Percentiles rank a stretch among this genome's conserved stretches.
These are phyloP conservation scores for Meteorus sp. DNA, from an alignment of 1,140 invertebrate genomes.

Conservation along the genomic window DNA sequence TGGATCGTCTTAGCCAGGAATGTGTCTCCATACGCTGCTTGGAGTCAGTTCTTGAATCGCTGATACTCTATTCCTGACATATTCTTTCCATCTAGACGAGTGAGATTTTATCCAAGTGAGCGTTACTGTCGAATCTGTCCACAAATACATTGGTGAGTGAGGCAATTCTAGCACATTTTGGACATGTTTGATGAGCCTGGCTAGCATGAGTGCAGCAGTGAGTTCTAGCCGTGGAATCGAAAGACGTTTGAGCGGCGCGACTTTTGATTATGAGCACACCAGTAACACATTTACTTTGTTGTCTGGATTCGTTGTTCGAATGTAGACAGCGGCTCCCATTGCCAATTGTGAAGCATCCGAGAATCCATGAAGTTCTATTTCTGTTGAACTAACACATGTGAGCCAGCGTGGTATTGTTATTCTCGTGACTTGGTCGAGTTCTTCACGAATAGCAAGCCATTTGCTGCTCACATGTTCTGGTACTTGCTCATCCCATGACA, in stretches of 20 bases:
- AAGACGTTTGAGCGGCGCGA: constrained; percentile 9
- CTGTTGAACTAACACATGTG: background rate
- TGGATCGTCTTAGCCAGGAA: too few species aligned
- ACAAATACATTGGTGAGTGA: background rate
- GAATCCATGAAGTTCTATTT: constrained; percentile 29
- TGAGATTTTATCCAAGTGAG: constrained; percentile 39
- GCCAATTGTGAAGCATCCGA: constrained; percentile 27
- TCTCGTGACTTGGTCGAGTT: background rate
- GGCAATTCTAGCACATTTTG: background rate
- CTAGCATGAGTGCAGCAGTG: background rate
- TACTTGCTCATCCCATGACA: constrained; percentile 37
- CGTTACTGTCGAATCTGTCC: constrained; percentile 26
- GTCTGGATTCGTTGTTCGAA: constrained; percentile 1
- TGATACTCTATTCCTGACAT: constrained; percentile 39
- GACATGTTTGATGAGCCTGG: background rate
- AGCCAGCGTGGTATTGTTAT: constrained; percentile 15
- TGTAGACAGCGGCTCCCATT: constrained; percentile 22
- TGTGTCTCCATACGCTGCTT: too few species aligned
- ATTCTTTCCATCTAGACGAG: constrained; percentile 37
- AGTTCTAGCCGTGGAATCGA: constrained; percentile 19
- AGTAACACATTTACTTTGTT: background rate
- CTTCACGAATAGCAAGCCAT: constrained; percentile 15
- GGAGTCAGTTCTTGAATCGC: constrained; percentile 39
- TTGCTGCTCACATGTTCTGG: background rate
- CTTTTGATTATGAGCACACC: constrained; percentile 13